Evolutionary conservation across 2,888 invertebrate genomes (phyloP).

Genomic region (Dynastes tityus): DNA sequence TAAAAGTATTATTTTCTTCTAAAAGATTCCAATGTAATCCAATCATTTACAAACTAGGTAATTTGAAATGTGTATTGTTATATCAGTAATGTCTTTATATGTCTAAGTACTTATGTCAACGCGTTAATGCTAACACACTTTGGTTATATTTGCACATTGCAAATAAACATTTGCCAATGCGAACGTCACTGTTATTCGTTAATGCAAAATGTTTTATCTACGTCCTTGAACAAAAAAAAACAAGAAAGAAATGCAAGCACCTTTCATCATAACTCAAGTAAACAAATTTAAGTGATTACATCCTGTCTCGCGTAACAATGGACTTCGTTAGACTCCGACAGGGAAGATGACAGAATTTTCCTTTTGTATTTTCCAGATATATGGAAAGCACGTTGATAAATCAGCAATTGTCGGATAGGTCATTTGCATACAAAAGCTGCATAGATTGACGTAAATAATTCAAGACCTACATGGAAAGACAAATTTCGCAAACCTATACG

Average conservation of each 20-base stretch:
- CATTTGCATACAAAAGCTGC: too few species aligned
- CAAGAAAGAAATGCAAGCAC: constrained; percentile 11
- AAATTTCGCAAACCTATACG: too few species aligned
- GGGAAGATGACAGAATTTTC: constrained; percentile 11
- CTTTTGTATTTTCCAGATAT: constrained; percentile 10
- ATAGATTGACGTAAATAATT: too few species aligned
- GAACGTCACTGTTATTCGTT: neutral
- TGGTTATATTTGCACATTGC: neutral
- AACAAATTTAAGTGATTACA: constrained; percentile 26
- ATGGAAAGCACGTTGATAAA: neutral
- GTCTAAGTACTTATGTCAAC: too few species aligned
- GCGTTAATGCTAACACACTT: neutral
- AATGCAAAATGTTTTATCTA: neutral
- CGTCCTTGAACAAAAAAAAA: neutral
- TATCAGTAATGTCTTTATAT: too few species aligned
- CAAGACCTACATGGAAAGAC: too few species aligned
- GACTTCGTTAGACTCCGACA: constrained; percentile 20
- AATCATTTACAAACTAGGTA: too few species aligned
- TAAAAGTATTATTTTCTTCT: too few species aligned
- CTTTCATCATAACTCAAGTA: constrained; percentile 1
- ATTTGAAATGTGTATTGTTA: too few species aligned
- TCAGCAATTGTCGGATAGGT: neutral
- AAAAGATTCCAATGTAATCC: too few species aligned
- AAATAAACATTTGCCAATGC: neutral
- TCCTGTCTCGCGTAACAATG: constrained; percentile 31